Evolutionary conservation across 2,113 vertebrate genomes (phyloP).

Genomic region (Platichthys stellatus): DNA sequence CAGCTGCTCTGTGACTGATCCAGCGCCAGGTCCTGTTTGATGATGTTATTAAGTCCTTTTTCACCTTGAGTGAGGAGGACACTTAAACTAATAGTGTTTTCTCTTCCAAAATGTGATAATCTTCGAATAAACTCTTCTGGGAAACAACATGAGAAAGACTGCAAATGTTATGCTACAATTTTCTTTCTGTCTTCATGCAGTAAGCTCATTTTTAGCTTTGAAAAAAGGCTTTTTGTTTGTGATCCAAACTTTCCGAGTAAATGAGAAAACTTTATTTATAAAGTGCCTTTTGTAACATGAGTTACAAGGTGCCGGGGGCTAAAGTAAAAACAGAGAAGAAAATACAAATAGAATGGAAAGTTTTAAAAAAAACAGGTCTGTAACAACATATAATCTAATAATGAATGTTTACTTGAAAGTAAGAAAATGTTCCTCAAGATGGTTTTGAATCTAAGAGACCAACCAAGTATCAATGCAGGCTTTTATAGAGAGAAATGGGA

Average conservation of each 20-base stretch:
- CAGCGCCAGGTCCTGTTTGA: constrained; percentile 29
- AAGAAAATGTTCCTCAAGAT: not conserved
- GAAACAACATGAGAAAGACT: not conserved
- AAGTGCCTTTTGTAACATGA: not conserved
- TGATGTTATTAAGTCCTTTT: not conserved
- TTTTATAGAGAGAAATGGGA: not conserved
- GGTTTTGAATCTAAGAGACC: not conserved
- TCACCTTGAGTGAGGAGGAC: not conserved
- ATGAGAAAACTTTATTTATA: not conserved
- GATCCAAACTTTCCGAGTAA: not conserved
- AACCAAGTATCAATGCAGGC: not conserved
- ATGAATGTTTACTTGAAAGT: not conserved
- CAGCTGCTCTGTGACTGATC: constrained; percentile 22
- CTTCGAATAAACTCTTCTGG: constrained; percentile 5
- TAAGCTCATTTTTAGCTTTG: constrained; percentile 1
- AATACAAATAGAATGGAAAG: not conserved
- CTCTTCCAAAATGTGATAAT: constrained; percentile 16
- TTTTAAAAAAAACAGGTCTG: not conserved
- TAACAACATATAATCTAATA: not conserved
- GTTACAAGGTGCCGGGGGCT: not conserved
- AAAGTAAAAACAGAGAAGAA: not conserved
- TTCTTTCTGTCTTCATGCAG: not conserved
- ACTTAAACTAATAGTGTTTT: constrained; percentile 9
- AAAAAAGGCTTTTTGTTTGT: not conserved
- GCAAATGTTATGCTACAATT: not conserved